A percentile compares a stretch with the other conserved stretches of the same genome.
These are phyloP conservation scores for Gari tellinella DNA, from an alignment of 2,888 invertebrate species.

Conservation along the genomic window DNA sequence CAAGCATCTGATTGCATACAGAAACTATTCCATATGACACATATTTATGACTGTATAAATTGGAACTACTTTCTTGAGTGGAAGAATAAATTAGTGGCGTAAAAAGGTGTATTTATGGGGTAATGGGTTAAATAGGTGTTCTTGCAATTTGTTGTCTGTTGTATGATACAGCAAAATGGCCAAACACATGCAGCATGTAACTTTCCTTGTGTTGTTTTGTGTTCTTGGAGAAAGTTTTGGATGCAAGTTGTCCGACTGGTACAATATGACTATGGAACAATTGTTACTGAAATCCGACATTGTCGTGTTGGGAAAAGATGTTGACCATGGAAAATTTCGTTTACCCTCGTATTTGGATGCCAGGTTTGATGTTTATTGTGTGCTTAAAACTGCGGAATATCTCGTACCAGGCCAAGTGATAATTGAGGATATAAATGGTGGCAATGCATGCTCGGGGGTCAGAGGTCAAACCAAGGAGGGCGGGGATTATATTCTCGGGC, in stretches of 20 bases:
- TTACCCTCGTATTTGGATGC: constrained; percentile 48
- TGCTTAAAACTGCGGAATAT: constrained; percentile 46
- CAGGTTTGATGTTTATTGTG: constrained; percentile 63
- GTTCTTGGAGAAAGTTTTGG: not conserved
- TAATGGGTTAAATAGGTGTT: no score
- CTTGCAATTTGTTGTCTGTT: no score
- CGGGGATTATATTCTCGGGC: constrained; percentile 56
- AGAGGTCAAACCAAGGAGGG: constrained; percentile 49
- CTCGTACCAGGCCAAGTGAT: constrained; percentile 54
- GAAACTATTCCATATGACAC: no score
- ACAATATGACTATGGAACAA: constrained; percentile 60
- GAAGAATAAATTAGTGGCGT: no score
- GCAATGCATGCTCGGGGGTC: constrained; percentile 43
- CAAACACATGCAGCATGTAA: no score
- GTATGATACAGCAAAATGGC: no score
- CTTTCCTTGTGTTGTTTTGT: no score
- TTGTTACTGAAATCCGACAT: constrained; percentile 54
- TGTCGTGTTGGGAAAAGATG: constrained; percentile 61
- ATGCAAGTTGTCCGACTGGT: constrained; percentile 27
- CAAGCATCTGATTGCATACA: no score
- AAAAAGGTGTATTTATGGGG: no score
- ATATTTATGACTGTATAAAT: no score
- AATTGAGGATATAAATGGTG: constrained; percentile 50
- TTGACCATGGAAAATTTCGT: constrained; percentile 56
- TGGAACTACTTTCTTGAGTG: no score